Evolutionary conservation across 2,888 invertebrate genomes (phyloP).

Genomic region (Ligdia adustata): DNA sequence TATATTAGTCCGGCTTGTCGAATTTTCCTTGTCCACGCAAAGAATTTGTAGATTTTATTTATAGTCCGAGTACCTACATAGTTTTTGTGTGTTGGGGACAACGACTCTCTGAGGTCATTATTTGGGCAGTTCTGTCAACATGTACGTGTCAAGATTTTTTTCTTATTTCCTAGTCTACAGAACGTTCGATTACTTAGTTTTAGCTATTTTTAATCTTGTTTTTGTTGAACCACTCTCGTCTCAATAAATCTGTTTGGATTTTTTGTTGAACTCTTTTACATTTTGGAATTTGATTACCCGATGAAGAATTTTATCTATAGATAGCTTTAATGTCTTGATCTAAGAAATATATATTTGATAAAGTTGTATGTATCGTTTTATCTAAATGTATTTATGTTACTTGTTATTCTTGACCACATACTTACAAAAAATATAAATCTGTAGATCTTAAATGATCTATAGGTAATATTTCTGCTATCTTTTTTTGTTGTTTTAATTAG

Average conservation of each 20-base stretch:
- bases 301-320: constrained; percentile 6
- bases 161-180: constrained; percentile 11
- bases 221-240: constrained; percentile 9
- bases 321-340: constrained; percentile 10
- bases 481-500: too few species aligned
- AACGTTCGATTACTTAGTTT: constrained; percentile 18
- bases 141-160: constrained; percentile 21
- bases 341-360: constrained; percentile 11
- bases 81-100: constrained; percentile 43
- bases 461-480: too few species aligned
- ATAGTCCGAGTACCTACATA: constrained; percentile 27
- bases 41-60: constrained; percentile 38
- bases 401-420: too few species aligned
- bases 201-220: constrained; percentile 28
- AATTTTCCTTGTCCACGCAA: constrained; percentile 27
- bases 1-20: constrained; percentile 17
- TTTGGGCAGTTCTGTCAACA: constrained; percentile 30
- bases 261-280: constrained; percentile 12
- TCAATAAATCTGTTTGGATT: constrained; percentile 15
- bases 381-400: too few species aligned
- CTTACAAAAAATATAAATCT: too few species aligned
- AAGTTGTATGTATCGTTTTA: background rate
- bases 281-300: constrained; percentile 15
- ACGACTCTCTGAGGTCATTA: constrained; percentile 44
- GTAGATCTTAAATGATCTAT: too few species aligned